phyloP scores from a whole-genome alignment of 37 sponge, comb jelly and placozoan genomes.

The Crambe crambe region DNA sequence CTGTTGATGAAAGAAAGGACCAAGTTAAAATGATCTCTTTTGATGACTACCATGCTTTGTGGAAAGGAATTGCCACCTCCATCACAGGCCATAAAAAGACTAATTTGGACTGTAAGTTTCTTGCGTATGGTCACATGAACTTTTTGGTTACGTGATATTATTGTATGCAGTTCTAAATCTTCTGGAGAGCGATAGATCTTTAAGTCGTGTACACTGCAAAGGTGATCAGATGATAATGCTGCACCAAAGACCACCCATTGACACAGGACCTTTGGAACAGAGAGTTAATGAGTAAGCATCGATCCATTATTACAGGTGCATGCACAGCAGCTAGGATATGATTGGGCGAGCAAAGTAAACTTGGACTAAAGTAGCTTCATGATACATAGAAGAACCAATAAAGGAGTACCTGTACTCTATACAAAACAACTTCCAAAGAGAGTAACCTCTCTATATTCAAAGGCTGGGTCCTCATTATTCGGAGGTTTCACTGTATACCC shows the following conservation, averaged over 20 bases:
- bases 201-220: background rate
- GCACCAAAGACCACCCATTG: background rate
- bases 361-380: no score
- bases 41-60: slow-evolving; percentile 77
- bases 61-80: slow-evolving; percentile 88
- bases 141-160: no score
- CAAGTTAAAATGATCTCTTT: slow-evolving; percentile 53
- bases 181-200: background rate
- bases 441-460: no score
- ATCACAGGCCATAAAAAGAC: background rate
- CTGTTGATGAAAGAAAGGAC: background rate
- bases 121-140: background rate
- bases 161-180: background rate
- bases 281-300: background rate
- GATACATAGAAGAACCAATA: no score
- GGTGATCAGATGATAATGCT: background rate
- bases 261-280: background rate
- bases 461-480: no score
- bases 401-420: no score
- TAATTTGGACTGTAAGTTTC: slow-evolving; percentile 18
- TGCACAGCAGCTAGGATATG: no score
- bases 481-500: no score
- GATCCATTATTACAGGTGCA: no score
- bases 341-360: no score
- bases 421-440: no score